A percentile compares a stretch with the other conserved stretches of the same genome.
phyloP scores from a whole-genome alignment of 1,140 invertebrate genomes.

The Sycobia sp. region DNA sequence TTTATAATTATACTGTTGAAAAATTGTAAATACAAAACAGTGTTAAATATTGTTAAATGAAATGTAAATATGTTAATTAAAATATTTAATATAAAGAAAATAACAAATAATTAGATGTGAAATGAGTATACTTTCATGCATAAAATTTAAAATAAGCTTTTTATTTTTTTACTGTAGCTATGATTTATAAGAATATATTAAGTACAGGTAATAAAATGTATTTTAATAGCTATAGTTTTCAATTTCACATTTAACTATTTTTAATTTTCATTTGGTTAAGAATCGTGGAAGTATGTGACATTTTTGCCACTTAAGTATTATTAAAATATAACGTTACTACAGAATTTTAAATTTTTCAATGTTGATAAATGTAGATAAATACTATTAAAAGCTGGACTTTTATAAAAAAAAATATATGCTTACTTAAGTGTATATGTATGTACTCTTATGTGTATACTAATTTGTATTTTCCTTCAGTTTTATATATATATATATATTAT shows the following conservation, averaged over 20 bases:
- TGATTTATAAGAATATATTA: constrained; percentile 27
- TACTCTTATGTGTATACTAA: too few species aligned
- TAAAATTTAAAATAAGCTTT: constrained; percentile 13
- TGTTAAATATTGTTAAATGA: constrained; percentile 28
- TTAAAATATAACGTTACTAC: constrained; percentile 23
- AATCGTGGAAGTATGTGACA: constrained; percentile 4
- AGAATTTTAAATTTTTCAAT: constrained; percentile 29
- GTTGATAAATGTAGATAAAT: constrained; percentile 39
- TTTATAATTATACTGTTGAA: constrained; percentile 47
- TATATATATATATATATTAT: background rate
- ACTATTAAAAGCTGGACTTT: constrained; percentile 46
- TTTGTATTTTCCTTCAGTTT: background rate
- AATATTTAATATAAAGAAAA: constrained; percentile 17
- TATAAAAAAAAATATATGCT: constrained; percentile 32
- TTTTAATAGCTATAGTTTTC: constrained; percentile 17
- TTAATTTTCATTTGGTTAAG: too few species aligned
- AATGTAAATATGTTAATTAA: constrained; percentile 19
- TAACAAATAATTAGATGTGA: constrained; percentile 1
- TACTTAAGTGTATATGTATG: too few species aligned
- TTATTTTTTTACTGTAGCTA: constrained; percentile 9
- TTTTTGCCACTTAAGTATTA: constrained; percentile 23
- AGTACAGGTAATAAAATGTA: constrained; percentile 26
- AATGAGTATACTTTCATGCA: too few species aligned
- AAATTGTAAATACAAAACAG: constrained; percentile 38
- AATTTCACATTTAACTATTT: background rate